Percentiles rank a stretch among this genome's conserved stretches.
phyloP scores from a whole-genome alignment of 2,888 invertebrate genomes.

The Agriopis leucophaearia region DNA sequence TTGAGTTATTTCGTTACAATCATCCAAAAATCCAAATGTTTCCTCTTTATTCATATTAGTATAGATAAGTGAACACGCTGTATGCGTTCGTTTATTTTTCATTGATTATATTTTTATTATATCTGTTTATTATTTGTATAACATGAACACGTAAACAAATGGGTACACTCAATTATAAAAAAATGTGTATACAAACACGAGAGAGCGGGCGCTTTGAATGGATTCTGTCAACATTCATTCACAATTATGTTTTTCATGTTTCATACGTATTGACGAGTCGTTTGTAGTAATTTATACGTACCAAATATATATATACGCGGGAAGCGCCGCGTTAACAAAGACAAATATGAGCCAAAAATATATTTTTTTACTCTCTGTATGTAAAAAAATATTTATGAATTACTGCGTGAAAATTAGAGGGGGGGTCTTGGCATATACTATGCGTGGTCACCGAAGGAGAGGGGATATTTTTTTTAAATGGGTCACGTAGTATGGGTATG shows the following conservation, averaged over 20 bases:
- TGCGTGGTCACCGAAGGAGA: too few relatives aligned
- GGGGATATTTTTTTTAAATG: too few relatives aligned
- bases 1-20: too few relatives aligned
- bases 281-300: neutral
- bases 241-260: neutral
- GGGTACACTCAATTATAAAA: slow-evolving; percentile 50
- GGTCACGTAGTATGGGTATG: too few relatives aligned
- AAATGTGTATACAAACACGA: slow-evolving; percentile 53
- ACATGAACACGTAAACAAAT: slow-evolving; percentile 31
- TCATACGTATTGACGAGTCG: neutral
- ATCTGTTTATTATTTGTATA: slow-evolving; percentile 43
- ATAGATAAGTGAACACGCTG: slow-evolving; percentile 21
- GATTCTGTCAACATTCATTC: slow-evolving; percentile 2
- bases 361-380: too few relatives aligned
- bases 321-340: too few relatives aligned
- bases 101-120: slow-evolving; percentile 28
- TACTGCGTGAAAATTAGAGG: too few relatives aligned
- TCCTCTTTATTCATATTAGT: too few relatives aligned
- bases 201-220: slow-evolving; percentile 21
- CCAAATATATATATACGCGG: neutral
- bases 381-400: too few relatives aligned
- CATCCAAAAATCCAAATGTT: too few relatives aligned
- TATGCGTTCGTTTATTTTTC: slow-evolving; percentile 4
- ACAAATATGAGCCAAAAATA: too few relatives aligned
- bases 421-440: too few relatives aligned